Evolutionary conservation across 2,113 vertebrate genomes (phyloP).

Genomic region (Ibidorhyncha struthersii): DNA sequence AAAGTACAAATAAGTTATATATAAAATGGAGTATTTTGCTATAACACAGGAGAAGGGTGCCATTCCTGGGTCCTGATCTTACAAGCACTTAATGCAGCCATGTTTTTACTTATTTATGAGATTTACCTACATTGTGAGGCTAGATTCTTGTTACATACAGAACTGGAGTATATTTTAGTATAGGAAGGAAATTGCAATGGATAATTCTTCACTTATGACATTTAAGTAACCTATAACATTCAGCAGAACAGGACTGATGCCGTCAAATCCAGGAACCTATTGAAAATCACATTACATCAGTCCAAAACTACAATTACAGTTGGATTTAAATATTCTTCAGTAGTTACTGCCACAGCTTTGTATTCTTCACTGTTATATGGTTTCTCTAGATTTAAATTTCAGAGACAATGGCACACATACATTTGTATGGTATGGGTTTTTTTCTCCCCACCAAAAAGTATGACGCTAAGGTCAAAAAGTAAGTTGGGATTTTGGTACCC

Average conservation of each 20-base stretch:
- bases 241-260: neutral
- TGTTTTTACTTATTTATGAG: neutral
- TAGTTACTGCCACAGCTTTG: neutral
- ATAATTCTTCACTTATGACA: neutral
- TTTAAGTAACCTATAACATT: neutral
- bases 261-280: neutral
- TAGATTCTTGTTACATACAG: neutral
- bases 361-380: neutral
- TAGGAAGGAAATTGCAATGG: neutral
- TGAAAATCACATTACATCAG: neutral
- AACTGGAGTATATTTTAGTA: neutral
- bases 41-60: neutral
- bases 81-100: neutral
- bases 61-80: neutral
- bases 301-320: neutral
- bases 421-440: rapidly evolving
- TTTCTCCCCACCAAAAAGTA: neutral
- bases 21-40: neutral
- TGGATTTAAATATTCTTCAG: neutral
- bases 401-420: neutral
- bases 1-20: neutral
- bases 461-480: neutral
- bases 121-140: neutral
- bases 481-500: neutral
- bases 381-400: neutral